A percentile compares a stretch with the other conserved stretches of the same genome.
Evolutionary conservation across 2,888 invertebrate genomes (phyloP).

Genomic region (Peribatodes rhomboidaria): DNA sequence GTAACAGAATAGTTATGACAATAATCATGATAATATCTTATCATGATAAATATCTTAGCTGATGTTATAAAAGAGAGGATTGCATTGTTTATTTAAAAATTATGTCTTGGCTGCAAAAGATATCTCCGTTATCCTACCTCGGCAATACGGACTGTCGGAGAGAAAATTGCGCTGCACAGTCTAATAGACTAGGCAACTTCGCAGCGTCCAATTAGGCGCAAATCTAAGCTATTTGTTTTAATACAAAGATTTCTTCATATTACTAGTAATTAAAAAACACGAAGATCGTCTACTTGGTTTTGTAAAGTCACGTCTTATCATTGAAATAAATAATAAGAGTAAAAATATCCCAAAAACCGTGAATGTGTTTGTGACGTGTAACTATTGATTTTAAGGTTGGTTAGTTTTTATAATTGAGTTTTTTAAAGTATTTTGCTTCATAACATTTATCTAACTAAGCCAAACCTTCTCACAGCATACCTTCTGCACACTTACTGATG

Average conservation of each 20-base stretch:
- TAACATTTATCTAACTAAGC: not conserved
- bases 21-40: too few species aligned
- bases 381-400: too few species aligned
- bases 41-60: too few species aligned
- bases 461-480: not conserved
- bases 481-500: not conserved
- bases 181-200: conserved; percentile 63
- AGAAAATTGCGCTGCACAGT: conserved; percentile 65
- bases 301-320: not conserved
- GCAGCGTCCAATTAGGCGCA: conserved; percentile 60
- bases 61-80: not conserved
- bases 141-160: conserved; percentile 55
- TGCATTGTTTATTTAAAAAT: conserved; percentile 51
- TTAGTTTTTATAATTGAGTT: too few species aligned
- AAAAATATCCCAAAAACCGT: too few species aligned
- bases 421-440: not conserved
- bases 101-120: conserved; percentile 51
- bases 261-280: not conserved
- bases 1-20: not conserved
- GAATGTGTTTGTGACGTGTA: too few species aligned
- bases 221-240: conserved; percentile 48
- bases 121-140: conserved; percentile 48
- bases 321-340: too few species aligned
- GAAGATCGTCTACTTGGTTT: not conserved
- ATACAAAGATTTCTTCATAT: not conserved